Percentiles rank a stretch among this genome's conserved stretches.
Conservation (phyloP, 2,888 invertebrate genomes). For the Andrena flavipes region DNA sequence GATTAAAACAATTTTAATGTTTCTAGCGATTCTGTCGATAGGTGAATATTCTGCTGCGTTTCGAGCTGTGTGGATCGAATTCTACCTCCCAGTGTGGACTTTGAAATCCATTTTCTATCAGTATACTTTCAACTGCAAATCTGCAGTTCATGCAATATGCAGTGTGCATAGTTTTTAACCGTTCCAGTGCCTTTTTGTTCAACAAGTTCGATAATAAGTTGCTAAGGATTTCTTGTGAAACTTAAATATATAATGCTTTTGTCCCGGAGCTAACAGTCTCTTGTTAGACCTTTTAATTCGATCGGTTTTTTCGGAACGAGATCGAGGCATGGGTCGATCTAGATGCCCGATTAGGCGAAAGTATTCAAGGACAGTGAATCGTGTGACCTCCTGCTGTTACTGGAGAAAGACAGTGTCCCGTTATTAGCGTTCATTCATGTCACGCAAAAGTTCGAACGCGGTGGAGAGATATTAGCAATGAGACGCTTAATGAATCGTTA, state of each 20-base stretch:
- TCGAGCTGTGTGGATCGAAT: no score
- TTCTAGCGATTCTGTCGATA: no score
- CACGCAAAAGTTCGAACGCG: constrained; percentile 52
- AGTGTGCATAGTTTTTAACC: no score
- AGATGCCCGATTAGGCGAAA: constrained; percentile 72
- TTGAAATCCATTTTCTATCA: no score
- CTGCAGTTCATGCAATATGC: no score
- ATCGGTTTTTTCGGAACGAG: not conserved
- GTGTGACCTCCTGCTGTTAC: constrained; percentile 59
- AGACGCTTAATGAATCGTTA: constrained; percentile 34
- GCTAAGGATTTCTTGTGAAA: not conserved
- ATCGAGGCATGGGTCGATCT: constrained; percentile 41
- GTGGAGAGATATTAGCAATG: constrained; percentile 27
- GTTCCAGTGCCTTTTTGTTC: not conserved
- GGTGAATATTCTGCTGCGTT: no score
- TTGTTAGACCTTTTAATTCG: not conserved
- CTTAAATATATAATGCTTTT: not conserved
- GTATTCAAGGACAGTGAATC: constrained; percentile 75
- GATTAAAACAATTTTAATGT: no score
- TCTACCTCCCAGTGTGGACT: no score
- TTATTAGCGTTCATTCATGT: constrained; percentile 63
- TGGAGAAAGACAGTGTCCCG: constrained; percentile 58
- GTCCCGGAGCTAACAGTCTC: not conserved
- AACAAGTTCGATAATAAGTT: no score
- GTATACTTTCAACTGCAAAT: no score